phyloP scores from a whole-genome alignment of 2,888 invertebrate species.

The Osedax frankpressi region DNA sequence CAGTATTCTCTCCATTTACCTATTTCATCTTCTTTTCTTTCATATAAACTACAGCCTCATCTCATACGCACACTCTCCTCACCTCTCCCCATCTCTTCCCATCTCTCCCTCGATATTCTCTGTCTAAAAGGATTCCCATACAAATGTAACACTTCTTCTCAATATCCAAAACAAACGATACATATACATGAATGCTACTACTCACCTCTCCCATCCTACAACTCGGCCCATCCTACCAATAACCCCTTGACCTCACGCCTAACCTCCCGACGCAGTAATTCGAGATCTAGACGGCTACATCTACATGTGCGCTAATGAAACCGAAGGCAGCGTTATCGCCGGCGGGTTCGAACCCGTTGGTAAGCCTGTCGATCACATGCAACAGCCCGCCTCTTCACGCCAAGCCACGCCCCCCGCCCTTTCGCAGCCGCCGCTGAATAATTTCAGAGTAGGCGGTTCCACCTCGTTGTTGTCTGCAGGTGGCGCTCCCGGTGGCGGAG shows the following conservation, averaged over 20 bases:
- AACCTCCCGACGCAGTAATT: conserved; percentile 43
- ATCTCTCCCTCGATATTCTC: too few relatives aligned
- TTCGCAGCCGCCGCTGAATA: conserved; percentile 48
- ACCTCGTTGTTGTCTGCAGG: not conserved
- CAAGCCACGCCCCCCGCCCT: conserved; percentile 43
- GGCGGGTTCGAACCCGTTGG: conserved; percentile 83
- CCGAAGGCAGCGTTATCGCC: conserved; percentile 68
- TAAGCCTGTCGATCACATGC: conserved; percentile 68
- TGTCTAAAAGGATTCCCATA: too few relatives aligned
- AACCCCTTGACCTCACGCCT: not conserved
- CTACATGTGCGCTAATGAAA: conserved; percentile 52
- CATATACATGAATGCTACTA: too few relatives aligned
- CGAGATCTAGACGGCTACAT: conserved; percentile 58
- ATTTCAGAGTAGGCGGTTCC: conserved; percentile 32
- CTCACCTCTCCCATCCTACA: too few relatives aligned
- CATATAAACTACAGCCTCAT: too few relatives aligned
- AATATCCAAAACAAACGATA: too few relatives aligned
- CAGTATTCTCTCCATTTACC: not conserved
- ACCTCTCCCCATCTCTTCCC: too few relatives aligned
- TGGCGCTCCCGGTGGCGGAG: conserved; percentile 45
- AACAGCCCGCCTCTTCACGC: not conserved
- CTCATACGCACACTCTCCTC: too few relatives aligned
- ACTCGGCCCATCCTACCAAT: too few relatives aligned
- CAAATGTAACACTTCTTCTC: too few relatives aligned
- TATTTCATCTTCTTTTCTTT: not conserved